Percentiles rank a stretch among this genome's conserved stretches.
phyloP scores from a whole-genome alignment of 2,113 vertebrate species.

The Coracopsis vasa region DNA sequence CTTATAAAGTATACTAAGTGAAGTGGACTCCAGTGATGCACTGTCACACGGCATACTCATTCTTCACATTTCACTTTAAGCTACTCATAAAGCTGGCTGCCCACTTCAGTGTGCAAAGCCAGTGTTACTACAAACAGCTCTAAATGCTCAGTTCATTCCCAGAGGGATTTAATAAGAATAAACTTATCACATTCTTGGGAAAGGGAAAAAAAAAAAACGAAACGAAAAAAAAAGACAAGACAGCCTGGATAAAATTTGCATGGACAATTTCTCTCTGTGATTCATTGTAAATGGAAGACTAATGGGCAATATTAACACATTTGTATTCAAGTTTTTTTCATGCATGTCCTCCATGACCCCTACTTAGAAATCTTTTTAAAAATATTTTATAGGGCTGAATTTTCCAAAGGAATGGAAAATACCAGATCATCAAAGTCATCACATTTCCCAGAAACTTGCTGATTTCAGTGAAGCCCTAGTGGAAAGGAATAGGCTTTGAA shows the following conservation, averaged over 20 bases:
- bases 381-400: not conserved
- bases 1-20: not conserved
- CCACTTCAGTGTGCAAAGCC: conserved; percentile 30
- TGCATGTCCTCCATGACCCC: not conserved
- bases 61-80: conserved; percentile 35
- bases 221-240: not conserved
- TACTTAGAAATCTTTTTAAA: not conserved
- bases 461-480: not conserved
- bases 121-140: conserved; percentile 43
- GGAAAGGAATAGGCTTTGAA: not conserved
- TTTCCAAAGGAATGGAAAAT: conserved; percentile 17
- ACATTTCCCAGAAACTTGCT: not conserved
- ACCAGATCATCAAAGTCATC: not conserved
- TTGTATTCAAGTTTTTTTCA: not conserved
- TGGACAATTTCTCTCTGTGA: not conserved
- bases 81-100: conserved; percentile 24
- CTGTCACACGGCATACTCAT: conserved; percentile 2
- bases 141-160: conserved; percentile 13
- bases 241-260: conserved; percentile 10
- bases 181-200: conserved; percentile 53
- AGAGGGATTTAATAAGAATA: conserved; percentile 59
- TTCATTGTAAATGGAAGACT: not conserved
- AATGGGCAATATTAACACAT: not conserved
- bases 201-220: not conserved
- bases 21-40: not conserved